Conservation (phyloP, 2,888 invertebrate genomes). For the Asteroscopus sphinx region DNA sequence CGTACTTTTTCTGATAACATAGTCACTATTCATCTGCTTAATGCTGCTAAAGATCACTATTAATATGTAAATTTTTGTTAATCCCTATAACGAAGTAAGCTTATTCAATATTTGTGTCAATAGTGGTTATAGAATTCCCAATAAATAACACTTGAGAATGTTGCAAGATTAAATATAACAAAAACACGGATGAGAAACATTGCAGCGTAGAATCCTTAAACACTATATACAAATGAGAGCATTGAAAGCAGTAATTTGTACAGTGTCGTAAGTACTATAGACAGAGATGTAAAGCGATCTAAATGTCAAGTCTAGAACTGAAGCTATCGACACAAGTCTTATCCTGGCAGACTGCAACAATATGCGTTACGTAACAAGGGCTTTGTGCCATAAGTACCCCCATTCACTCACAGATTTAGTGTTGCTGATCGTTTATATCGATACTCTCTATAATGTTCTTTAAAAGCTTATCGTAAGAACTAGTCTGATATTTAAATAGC, state of each 20-base stretch:
- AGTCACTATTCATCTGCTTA: too few species aligned
- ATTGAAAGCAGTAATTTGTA: constrained; percentile 46
- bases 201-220: constrained; percentile 16
- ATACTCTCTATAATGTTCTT: background rate
- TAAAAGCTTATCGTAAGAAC: too few species aligned
- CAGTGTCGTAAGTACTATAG: constrained; percentile 43
- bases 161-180: background rate
- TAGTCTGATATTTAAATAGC: too few species aligned
- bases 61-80: too few species aligned
- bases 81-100: too few species aligned
- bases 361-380: constrained; percentile 81
- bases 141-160: background rate
- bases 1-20: too few species aligned
- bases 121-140: too few species aligned
- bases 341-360: constrained; percentile 72
- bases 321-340: constrained; percentile 66
- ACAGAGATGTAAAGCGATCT: constrained; percentile 51
- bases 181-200: background rate
- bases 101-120: too few species aligned
- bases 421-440: constrained; percentile 54
- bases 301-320: constrained; percentile 57
- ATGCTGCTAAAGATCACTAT: too few species aligned
- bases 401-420: constrained; percentile 72
- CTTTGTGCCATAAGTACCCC: constrained; percentile 78
- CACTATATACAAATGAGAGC: constrained; percentile 19